These are phyloP conservation scores for Cheilinus undulatus DNA, from an alignment of 2,113 vertebrate species.

Conservation along the genomic window DNA sequence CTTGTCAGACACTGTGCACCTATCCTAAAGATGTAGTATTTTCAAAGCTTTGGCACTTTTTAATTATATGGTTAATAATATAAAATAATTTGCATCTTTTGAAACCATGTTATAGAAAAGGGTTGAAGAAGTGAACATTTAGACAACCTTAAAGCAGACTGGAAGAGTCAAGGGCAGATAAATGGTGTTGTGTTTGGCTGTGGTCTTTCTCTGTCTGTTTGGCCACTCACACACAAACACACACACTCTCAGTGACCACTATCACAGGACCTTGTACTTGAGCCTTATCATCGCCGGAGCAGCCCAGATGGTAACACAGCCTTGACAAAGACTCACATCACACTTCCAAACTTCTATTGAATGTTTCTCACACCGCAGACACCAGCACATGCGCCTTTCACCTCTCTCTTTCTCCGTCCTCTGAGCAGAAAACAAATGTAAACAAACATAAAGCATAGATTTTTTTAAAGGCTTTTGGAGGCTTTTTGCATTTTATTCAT, in stretches of 20 bases:
- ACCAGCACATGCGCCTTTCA: slow-evolving; percentile 32
- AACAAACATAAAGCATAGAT: slow-evolving; percentile 16
- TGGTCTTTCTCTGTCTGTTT: slow-evolving; percentile 47
- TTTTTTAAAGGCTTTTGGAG: slow-evolving; percentile 8
- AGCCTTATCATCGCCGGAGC: slow-evolving; percentile 84
- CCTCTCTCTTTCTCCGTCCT: not conserved
- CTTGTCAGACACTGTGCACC: too few species aligned
- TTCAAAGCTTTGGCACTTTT: too few species aligned
- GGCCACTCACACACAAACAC: slow-evolving; percentile 16
- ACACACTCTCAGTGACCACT: slow-evolving; percentile 42
- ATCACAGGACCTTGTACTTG: slow-evolving; percentile 85
- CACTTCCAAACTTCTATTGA: slow-evolving; percentile 70
- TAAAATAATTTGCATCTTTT: too few species aligned
- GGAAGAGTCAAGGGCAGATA: slow-evolving; percentile 77
- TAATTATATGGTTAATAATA: too few species aligned
- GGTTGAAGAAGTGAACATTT: too few species aligned
- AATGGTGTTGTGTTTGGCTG: slow-evolving; percentile 71
- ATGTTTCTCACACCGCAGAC: slow-evolving; percentile 61
- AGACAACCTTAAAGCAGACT: slow-evolving; percentile 46
- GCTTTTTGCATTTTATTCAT: too few species aligned
- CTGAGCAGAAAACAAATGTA: not conserved
- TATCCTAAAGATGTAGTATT: too few species aligned
- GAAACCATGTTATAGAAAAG: too few species aligned
- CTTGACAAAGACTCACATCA: slow-evolving; percentile 85
- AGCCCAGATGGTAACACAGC: slow-evolving; percentile 80